A percentile compares a stretch with the other conserved stretches of the same genome.
These are phyloP conservation scores for Lasioglossum pauxillum DNA, from an alignment of 2,888 invertebrate genomes.

Conservation along the genomic window DNA sequence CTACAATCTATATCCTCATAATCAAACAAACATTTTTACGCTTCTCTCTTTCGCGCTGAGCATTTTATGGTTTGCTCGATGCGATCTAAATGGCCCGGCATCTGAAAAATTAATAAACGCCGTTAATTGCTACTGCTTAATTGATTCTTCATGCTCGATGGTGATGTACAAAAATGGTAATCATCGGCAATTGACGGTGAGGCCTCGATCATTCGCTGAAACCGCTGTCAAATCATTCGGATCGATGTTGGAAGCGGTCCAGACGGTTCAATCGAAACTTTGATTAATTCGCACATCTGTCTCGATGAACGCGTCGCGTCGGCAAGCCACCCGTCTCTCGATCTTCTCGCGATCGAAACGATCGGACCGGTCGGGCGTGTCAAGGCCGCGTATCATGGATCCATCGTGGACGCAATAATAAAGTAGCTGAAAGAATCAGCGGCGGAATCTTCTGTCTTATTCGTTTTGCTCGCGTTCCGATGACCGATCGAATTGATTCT, in stretches of 20 bases:
- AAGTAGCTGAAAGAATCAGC: background rate
- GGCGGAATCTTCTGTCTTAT: background rate
- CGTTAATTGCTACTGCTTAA: background rate
- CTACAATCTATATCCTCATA: background rate
- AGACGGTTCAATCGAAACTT: background rate
- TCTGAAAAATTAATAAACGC: background rate
- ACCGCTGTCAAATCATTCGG: background rate
- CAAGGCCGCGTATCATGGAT: background rate
- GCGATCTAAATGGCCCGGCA: background rate
- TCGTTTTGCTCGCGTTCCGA: background rate
- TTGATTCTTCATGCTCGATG: too few relatives aligned
- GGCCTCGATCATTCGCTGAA: background rate
- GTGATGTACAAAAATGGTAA: too few relatives aligned
- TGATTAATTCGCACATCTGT: background rate
- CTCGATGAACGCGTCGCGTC: background rate
- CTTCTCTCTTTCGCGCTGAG: background rate
- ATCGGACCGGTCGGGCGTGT: background rate
- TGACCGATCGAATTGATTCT: background rate
- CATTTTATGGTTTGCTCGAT: background rate
- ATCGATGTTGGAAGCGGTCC: background rate
- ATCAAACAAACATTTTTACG: background rate
- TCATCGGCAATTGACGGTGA: background rate
- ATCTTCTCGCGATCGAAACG: background rate
- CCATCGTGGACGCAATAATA: background rate
- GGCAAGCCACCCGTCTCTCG: background rate